Percentiles rank a stretch among this genome's conserved stretches.
Evolutionary conservation across 2,888 invertebrate species (phyloP).

Genomic region (Heliconius hortense): DNA sequence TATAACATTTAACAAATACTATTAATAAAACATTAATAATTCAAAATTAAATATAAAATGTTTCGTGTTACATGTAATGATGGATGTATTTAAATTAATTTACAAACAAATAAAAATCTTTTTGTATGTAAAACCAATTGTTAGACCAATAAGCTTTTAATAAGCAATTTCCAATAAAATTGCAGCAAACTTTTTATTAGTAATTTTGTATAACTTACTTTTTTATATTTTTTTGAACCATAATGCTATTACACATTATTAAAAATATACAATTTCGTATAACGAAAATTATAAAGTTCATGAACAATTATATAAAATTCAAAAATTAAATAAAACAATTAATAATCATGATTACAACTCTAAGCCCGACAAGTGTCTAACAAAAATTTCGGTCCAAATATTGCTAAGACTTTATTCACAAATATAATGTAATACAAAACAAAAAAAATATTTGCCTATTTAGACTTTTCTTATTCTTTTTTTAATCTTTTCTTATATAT

Average conservation of each 20-base stretch:
- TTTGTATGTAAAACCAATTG: constrained; percentile 11
- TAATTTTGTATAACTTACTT: background rate
- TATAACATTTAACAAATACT: constrained; percentile 22
- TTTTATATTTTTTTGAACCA: background rate
- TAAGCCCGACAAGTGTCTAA: background rate
- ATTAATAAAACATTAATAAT: constrained; percentile 25
- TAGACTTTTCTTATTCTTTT: too few relatives aligned
- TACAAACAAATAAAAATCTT: constrained; percentile 18
- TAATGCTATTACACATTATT: background rate
- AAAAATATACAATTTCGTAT: background rate
- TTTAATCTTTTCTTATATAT: too few relatives aligned
- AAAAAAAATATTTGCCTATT: background rate
- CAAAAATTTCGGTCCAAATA: too few relatives aligned
- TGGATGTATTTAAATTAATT: constrained; percentile 27
- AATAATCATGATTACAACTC: background rate
- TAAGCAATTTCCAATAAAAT: constrained; percentile 14
- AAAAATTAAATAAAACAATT: too few relatives aligned
- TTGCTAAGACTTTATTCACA: background rate
- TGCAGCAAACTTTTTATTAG: constrained; percentile 30
- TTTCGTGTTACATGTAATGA: constrained; percentile 39
- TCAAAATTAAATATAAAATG: constrained; percentile 31
- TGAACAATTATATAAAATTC: background rate
- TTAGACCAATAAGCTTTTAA: constrained; percentile 29
- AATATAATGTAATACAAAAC: background rate
- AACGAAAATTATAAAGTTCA: background rate